phyloP scores from a whole-genome alignment of 2,797 vertebrate genomes.

The Enteromius thamalakanensis region DNA sequence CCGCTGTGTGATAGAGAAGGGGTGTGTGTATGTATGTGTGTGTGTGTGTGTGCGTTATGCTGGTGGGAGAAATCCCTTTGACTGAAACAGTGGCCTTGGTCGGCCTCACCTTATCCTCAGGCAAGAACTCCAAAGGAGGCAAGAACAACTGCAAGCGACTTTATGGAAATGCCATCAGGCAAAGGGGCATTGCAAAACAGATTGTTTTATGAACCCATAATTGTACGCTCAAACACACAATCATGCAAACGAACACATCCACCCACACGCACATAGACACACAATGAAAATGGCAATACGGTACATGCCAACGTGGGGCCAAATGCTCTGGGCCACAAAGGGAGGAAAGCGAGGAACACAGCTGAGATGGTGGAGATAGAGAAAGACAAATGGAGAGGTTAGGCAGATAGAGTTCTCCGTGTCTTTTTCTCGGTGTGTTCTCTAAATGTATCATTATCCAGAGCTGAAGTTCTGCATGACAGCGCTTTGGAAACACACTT shows the following conservation, averaged over 20 bases:
- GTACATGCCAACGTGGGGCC: slow-evolving; percentile 36
- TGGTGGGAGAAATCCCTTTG: slow-evolving; percentile 74
- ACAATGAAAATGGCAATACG: slow-evolving; percentile 39
- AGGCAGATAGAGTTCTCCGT: slow-evolving; percentile 54
- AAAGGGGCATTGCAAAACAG: slow-evolving; percentile 45
- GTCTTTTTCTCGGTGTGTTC: slow-evolving; percentile 8
- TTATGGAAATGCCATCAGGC: slow-evolving; percentile 53
- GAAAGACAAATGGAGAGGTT: slow-evolving; percentile 58
- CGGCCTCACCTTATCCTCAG: slow-evolving; percentile 65
- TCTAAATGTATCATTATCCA: slow-evolving; percentile 42
- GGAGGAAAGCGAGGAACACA: not conserved
- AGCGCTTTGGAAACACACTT: slow-evolving; percentile 37
- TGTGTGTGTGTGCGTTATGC: slow-evolving; percentile 31
- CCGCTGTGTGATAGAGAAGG: slow-evolving; percentile 15
- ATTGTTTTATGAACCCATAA: slow-evolving; percentile 50
- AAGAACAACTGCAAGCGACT: slow-evolving; percentile 27
- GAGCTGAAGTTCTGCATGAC: slow-evolving; percentile 42
- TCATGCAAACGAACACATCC: slow-evolving; percentile 22
- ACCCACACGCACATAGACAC: slow-evolving; percentile 30
- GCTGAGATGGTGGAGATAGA: slow-evolving; percentile 49
- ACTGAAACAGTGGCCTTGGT: slow-evolving; percentile 67
- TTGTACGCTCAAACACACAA: slow-evolving; percentile 42
- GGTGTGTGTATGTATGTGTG: slow-evolving; percentile 1
- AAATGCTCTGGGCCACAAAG: slow-evolving; percentile 33
- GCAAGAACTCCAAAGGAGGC: slow-evolving; percentile 51